These are phyloP conservation scores for Neotoxoptera formosana DNA, from an alignment of 1,140 invertebrate genomes.

Conservation along the genomic window DNA sequence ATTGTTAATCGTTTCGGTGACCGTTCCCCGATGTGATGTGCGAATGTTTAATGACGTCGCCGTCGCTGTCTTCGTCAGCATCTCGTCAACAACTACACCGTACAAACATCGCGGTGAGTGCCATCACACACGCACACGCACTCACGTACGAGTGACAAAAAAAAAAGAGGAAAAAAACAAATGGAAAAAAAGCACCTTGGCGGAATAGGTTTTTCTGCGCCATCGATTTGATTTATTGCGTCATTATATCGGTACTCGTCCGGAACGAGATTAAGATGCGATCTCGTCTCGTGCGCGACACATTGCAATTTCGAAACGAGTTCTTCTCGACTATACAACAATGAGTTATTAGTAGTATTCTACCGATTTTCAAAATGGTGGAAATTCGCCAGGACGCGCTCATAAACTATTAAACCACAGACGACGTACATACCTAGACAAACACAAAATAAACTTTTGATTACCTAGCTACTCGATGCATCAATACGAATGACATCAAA, in stretches of 20 bases:
- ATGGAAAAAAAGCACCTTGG: not conserved
- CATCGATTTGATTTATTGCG: conserved; percentile 22
- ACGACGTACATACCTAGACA: not conserved
- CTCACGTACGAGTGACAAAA: not conserved
- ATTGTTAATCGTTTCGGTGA: not conserved
- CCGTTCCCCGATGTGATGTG: not conserved
- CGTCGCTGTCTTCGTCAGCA: not conserved
- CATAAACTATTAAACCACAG: not conserved
- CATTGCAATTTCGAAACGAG: not conserved
- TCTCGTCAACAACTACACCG: not conserved
- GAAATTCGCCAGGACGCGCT: not conserved
- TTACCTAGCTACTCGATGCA: not conserved
- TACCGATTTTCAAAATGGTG: not conserved
- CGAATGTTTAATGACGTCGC: not conserved
- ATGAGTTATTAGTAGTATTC: conserved; percentile 2
- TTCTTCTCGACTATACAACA: not conserved
- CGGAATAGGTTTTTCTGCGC: conserved; percentile 1
- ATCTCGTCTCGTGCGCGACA: conserved; percentile 14
- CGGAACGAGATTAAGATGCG: conserved; percentile 20
- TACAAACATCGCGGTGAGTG: conserved; percentile 15
- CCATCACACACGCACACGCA: not conserved
- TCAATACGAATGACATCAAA: not conserved
- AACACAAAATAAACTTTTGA: conserved; percentile 2
- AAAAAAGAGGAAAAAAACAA: not conserved
- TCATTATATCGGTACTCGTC: not conserved